Evolutionary conservation across 2,113 vertebrate species (phyloP).

Genomic region (Melanerpes formicivorus): DNA sequence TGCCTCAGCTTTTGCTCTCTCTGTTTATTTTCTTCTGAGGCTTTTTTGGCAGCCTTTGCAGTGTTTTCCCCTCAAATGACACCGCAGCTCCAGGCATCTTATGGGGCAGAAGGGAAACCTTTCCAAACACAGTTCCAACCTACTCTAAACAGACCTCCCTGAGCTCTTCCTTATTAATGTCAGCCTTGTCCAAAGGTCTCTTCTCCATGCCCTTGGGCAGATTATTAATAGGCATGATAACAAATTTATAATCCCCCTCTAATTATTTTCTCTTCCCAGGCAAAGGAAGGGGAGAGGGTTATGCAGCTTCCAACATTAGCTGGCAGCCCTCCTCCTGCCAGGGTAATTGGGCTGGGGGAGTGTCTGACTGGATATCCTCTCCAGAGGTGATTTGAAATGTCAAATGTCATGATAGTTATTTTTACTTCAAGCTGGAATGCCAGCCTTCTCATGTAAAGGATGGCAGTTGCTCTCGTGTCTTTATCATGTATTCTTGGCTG

Average conservation of each 20-base stretch:
- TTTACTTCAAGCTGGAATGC: slow-evolving; percentile 39
- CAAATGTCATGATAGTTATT: slow-evolving; percentile 12
- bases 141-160: slow-evolving; percentile 15
- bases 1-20: neutral
- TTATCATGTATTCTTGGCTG: slow-evolving; percentile 38
- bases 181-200: slow-evolving; percentile 25
- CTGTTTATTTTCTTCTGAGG: neutral
- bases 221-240: slow-evolving; percentile 39
- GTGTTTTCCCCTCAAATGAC: neutral
- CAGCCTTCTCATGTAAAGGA: slow-evolving; percentile 46
- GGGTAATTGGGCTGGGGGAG: slow-evolving; percentile 52
- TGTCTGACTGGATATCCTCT: slow-evolving; percentile 53
- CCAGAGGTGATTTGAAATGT: slow-evolving; percentile 55
- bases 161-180: slow-evolving; percentile 41
- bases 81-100: neutral
- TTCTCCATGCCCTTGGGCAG: neutral
- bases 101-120: neutral
- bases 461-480: slow-evolving; percentile 12
- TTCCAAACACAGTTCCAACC: slow-evolving; percentile 11
- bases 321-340: slow-evolving; percentile 40
- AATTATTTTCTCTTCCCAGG: slow-evolving; percentile 27
- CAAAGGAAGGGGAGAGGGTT: neutral
- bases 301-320: neutral
- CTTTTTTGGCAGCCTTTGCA: slow-evolving; percentile 34
- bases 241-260: slow-evolving; percentile 14